These are phyloP conservation scores for Pheosia gnoma DNA, from an alignment of 2,888 invertebrate species.

Conservation along the genomic window DNA sequence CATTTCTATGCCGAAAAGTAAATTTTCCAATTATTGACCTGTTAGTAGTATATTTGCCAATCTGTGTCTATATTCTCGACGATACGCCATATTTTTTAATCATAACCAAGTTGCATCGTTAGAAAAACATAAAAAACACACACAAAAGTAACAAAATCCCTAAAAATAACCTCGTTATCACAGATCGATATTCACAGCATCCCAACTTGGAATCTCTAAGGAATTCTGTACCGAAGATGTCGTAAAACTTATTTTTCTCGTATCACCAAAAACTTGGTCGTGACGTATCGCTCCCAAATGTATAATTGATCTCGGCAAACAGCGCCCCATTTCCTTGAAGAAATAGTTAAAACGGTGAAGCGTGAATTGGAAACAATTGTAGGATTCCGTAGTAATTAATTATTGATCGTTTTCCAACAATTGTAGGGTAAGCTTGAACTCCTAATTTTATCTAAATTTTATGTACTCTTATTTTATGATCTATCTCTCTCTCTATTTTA, in stretches of 20 bases:
- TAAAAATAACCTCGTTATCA: neutral
- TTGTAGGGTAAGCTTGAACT: no score
- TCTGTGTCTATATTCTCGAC: no score
- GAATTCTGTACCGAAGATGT: constrained; percentile 14
- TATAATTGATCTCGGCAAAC: constrained; percentile 43
- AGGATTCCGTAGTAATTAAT: neutral
- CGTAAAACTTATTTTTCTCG: constrained; percentile 28
- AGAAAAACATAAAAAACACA: neutral
- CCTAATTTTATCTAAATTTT: no score
- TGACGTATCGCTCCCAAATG: constrained; percentile 40
- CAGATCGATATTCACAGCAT: constrained; percentile 15
- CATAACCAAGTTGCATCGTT: neutral
- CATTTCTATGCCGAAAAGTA: no score
- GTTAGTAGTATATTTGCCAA: no score
- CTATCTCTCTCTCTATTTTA: no score
- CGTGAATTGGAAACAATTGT: neutral
- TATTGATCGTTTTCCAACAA: no score
- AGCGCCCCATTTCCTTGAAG: constrained; percentile 17
- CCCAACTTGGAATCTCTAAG: constrained; percentile 16
- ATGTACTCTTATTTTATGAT: no score
- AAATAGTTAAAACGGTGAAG: constrained; percentile 9
- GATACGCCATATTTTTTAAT: no score
- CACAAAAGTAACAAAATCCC: neutral
- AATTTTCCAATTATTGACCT: no score
- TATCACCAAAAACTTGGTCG: constrained; percentile 31